Evolutionary conservation across 2,888 invertebrate genomes (phyloP).

Genomic region (Drosophila kokeensis): DNA sequence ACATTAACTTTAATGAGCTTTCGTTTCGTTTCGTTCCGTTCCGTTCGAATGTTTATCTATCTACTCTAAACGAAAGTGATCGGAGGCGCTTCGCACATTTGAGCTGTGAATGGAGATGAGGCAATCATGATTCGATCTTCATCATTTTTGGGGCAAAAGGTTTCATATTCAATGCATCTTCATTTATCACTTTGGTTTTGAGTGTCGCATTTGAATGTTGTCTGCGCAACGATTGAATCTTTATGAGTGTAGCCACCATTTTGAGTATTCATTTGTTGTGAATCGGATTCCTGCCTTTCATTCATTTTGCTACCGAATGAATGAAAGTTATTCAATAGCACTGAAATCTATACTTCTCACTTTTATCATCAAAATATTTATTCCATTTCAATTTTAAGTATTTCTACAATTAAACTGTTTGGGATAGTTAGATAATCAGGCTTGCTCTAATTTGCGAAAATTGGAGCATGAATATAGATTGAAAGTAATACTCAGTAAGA

Average conservation of each 20-base stretch:
- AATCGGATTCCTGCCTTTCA: neutral
- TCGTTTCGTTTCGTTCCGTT: constrained; percentile 42
- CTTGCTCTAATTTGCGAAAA: neutral
- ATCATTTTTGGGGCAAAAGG: neutral
- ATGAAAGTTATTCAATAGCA: neutral
- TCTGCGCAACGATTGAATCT: neutral
- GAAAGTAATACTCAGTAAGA: neutral
- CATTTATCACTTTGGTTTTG: neutral
- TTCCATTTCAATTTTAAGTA: neutral
- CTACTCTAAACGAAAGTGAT: constrained; percentile 29
- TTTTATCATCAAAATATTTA: neutral
- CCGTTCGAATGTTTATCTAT: constrained; percentile 56
- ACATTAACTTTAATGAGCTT: constrained; percentile 71
- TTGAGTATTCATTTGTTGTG: constrained; percentile 3
- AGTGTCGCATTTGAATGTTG: neutral
- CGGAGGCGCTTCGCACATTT: constrained; percentile 2
- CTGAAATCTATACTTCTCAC: too few species aligned
- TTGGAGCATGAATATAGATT: neutral
- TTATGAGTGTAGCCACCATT: constrained; percentile 7
- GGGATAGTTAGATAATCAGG: neutral
- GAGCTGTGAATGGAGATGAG: constrained; percentile 19
- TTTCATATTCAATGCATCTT: neutral
- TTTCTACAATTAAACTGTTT: neutral
- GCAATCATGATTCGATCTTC: neutral
- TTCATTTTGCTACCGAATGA: neutral